Conservation (phyloP, 1,140 invertebrate species). For the Scaptomyza montana region DNA sequence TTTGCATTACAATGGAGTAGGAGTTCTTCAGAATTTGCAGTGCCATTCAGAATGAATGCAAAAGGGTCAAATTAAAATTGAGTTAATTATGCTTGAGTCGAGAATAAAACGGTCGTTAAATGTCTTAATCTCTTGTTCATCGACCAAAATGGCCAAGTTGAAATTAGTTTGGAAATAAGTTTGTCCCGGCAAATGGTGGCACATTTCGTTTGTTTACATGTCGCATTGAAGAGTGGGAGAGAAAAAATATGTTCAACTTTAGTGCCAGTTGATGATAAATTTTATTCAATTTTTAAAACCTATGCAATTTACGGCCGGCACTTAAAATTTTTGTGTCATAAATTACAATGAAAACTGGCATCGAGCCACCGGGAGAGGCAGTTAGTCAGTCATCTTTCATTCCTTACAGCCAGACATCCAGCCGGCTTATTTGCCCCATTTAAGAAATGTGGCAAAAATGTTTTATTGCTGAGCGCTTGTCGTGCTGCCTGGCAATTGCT, state of each 20-base stretch:
- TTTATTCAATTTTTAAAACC: constrained; percentile 54
- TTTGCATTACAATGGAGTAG: neutral
- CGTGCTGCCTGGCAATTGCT: constrained; percentile 38
- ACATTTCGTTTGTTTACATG: constrained; percentile 33
- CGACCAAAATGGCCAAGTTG: constrained; percentile 3
- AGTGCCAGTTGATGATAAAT: constrained; percentile 57
- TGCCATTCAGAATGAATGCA: constrained; percentile 39
- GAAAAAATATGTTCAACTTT: neutral
- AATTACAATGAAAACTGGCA: constrained; percentile 15
- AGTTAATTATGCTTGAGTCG: constrained; percentile 65
- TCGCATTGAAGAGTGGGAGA: neutral
- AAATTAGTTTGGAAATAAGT: constrained; percentile 23
- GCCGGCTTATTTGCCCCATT: neutral
- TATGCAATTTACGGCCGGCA: constrained; percentile 36
- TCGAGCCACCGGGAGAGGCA: neutral
- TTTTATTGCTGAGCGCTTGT: constrained; percentile 39
- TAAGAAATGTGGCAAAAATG: constrained; percentile 24
- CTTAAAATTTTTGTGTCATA: constrained; percentile 43
- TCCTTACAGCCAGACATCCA: neutral
- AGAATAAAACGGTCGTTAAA: constrained; percentile 72
- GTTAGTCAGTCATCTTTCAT: constrained; percentile 1
- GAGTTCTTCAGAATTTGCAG: neutral
- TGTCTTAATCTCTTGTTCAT: constrained; percentile 46
- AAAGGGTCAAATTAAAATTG: constrained; percentile 70
- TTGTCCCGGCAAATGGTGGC: constrained; percentile 2